Evolutionary conservation across 2,888 invertebrate species (phyloP), one percentile per base, ranked within the genome.

Genomic region (Iselma pallidipennis): DNA sequence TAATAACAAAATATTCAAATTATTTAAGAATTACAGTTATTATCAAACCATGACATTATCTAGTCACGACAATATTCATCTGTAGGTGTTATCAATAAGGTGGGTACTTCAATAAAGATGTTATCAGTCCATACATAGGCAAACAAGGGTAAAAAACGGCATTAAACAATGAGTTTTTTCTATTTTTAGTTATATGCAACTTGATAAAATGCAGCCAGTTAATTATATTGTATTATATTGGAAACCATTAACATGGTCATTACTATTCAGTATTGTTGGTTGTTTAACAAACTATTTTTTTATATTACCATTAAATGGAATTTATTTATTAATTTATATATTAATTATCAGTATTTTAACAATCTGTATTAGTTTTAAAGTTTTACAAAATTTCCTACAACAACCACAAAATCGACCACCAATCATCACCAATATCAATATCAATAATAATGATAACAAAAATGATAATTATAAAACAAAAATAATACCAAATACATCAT

Each of bases 381-480:
- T 82, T 72, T 81, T 87, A 25, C 85, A 86, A 71, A 84, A 83
- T 80, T 72, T 87, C 58, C 74, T 87, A 54, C 80, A 80, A 66
- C 78, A 84, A 63, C n/a, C n/a, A n/a, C 86, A 84, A 67, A 85
- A 84, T 42, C 42, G 42, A 70, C 85, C 87, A 5, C 51, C 55
- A 1, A 62, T n/a, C n/a, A 59, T 9, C 9, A 59, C 10, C 29
- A 50, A 21, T 14, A 7, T 7, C 19, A 31, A 4, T 9, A 10
- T 10, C 19, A 65, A 62, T 19, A 57, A 51, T 3, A 66, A 74
- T 12, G 71, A 74, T 50, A 19, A 19, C 21, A 9, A 21, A 16
- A n/a, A 14, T 7, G 16, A 14, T 21, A 21, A 19, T 42, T 21
- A 42, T 9, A 42, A 42, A 42, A 10, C 42, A 4, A 19, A 42